Base-by-base conservation (phyloP, 2,888 invertebrate genomes). In the Kuschelorhynchus macadamiae region DNA sequence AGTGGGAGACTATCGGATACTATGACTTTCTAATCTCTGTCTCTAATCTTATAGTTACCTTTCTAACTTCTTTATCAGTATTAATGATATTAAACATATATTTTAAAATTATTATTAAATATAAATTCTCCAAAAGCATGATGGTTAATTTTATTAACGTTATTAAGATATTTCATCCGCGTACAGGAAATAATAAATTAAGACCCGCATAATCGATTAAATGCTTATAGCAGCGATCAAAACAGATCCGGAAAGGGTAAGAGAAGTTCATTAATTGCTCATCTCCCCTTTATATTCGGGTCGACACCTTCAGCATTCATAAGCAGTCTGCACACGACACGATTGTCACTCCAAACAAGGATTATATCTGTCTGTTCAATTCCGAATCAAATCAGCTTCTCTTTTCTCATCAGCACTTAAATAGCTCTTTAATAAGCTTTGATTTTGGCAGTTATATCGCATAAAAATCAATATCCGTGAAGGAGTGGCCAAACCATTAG, bases 281-380 rank as follows among this genome's bases (percentile, higher is more conserved):
- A 81, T 82, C 81, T 77, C 80, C 80, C 81, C 81, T 80, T 81
- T 56, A 70, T 66, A 77, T 80, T 75, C 75, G 79, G 76, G 80
- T 80, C 79, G 80, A 82, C 82, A 82, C 81, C 82, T 82, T 81
- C 77, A 77, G 80, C 80, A 82, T 81, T 82, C 81, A 81, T 81
- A 81, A 80, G 80, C 79, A 80, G 80, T 81, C 82, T 82, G 81
- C 79, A 80, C 77, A 75, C 78, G 81, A 82, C 81, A 79, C 77
- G 78, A 77, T 67, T 78, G 79, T 81, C 81, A 81, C 79, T 79
- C 75, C 75, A 77, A 77, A 80, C 77, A 76, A 77, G 78, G 79
- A 80, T 81, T 80, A 81, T 81, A 53, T 68, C 68, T 55, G 60
- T 69, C 59, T 53, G 59, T 74, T 76, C 59, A 68, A 62, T 62